Conservation (phyloP, 2,113 vertebrate genomes). For the Psittacula cyanocephala region DNA sequence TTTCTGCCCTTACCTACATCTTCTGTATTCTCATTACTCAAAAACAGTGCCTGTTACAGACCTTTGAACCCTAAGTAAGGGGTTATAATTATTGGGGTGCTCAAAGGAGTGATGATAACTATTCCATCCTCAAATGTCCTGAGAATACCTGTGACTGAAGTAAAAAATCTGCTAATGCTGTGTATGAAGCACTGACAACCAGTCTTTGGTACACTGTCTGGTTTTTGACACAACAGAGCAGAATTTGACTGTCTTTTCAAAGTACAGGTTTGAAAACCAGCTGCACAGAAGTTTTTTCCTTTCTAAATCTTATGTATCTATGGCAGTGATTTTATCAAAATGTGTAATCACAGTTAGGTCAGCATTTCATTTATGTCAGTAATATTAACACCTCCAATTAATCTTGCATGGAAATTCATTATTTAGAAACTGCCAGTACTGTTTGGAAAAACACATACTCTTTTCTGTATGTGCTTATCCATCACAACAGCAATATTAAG, state of each 20-base stretch:
- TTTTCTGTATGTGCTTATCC: neutral
- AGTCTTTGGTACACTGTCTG: neutral
- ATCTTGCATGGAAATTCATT: neutral
- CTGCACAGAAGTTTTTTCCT: neutral
- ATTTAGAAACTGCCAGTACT: neutral
- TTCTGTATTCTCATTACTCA: neutral
- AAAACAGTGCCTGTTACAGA: neutral
- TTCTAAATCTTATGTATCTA: neutral
- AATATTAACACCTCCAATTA: neutral
- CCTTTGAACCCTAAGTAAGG: neutral
- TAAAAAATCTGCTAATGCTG: neutral
- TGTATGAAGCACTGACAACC: neutral
- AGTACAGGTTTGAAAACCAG: neutral
- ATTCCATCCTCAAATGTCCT: neutral
- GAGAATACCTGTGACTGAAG: neutral
- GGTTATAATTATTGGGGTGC: accelerated
- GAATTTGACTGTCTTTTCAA: neutral
- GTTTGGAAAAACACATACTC: neutral
- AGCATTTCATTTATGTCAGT: neutral
- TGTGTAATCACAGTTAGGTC: neutral
- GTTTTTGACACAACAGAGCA: neutral
- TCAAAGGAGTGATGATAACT: neutral
- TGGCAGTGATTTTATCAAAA: neutral
- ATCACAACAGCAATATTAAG: neutral
- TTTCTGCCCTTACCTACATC: neutral